Evolutionary conservation across 1,140 invertebrate species (phyloP).

Genomic region (Ips nitidus): DNA sequence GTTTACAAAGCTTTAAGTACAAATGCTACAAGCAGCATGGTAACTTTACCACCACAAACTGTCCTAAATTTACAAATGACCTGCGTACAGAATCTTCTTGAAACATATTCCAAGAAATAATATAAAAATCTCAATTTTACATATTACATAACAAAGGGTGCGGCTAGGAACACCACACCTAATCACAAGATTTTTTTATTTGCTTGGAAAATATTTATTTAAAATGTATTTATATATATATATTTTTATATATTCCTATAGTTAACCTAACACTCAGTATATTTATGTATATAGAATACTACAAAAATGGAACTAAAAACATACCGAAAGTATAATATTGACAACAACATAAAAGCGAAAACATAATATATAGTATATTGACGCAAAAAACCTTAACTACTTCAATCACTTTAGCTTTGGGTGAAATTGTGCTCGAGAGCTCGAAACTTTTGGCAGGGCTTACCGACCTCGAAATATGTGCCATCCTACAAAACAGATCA

Average conservation of each 20-base stretch:
- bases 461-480: constrained; percentile 43
- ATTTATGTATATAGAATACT: constrained; percentile 37
- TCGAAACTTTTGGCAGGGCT: constrained; percentile 18
- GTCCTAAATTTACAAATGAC: constrained; percentile 42
- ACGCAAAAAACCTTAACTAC: constrained; percentile 35
- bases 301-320: constrained; percentile 40
- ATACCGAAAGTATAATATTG: constrained; percentile 47
- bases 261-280: constrained; percentile 41
- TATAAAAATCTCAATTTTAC: constrained; percentile 31
- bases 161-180: constrained; percentile 25
- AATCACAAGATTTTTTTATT: constrained; percentile 37
- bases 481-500: constrained; percentile 47
- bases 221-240: constrained; percentile 4
- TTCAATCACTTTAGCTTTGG: constrained; percentile 45
- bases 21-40: no score
- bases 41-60: constrained; percentile 8
- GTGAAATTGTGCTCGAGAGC: constrained; percentile 31
- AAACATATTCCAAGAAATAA: constrained; percentile 29
- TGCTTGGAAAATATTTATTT: constrained; percentile 38
- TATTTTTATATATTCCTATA: constrained; percentile 27
- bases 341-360: constrained; percentile 44
- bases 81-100: constrained; percentile 36
- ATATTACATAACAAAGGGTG: constrained; percentile 31
- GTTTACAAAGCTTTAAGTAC: no score
- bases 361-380: constrained; percentile 29